These are phyloP conservation scores for Nebria salina DNA, from an alignment of 2,888 invertebrate species.

Conservation along the genomic window DNA sequence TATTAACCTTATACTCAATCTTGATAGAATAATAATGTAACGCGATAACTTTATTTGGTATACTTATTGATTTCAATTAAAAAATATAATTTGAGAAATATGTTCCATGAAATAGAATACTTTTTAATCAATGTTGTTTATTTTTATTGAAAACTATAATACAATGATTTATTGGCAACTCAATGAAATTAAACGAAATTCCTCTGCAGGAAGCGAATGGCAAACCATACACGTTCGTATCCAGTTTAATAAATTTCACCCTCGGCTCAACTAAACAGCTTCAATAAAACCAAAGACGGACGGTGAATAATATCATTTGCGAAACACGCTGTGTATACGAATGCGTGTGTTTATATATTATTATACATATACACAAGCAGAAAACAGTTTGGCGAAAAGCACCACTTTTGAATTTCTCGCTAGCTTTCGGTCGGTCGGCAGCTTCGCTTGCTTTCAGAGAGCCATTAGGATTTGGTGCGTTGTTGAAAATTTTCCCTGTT, in stretches of 20 bases:
- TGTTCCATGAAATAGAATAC: too few species aligned
- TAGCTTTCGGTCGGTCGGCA: not conserved
- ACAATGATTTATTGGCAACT: not conserved
- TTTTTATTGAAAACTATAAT: not conserved
- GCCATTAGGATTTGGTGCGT: constrained; percentile 19
- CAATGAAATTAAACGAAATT: not conserved
- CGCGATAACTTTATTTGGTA: not conserved
- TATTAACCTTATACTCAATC: not conserved
- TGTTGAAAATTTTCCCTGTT: constrained; percentile 18
- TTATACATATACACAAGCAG: not conserved
- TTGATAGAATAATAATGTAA: not conserved
- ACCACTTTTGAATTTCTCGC: constrained; percentile 2
- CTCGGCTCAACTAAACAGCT: constrained; percentile 2
- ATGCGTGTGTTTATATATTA: constrained; percentile 3
- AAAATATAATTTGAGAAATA: too few species aligned
- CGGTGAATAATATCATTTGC: constrained; percentile 18
- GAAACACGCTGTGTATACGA: constrained; percentile 11
- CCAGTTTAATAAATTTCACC: constrained; percentile 12
- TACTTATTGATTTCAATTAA: not conserved
- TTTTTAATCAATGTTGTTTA: not conserved
- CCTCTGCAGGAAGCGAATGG: not conserved
- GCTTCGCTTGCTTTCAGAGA: not conserved
- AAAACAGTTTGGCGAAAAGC: not conserved
- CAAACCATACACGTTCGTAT: not conserved
- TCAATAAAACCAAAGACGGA: constrained; percentile 15